Percentiles rank a stretch among this genome's conserved stretches.
Conservation (phyloP, 2,797 vertebrate species). For the Hephaestus fuliginosus region DNA sequence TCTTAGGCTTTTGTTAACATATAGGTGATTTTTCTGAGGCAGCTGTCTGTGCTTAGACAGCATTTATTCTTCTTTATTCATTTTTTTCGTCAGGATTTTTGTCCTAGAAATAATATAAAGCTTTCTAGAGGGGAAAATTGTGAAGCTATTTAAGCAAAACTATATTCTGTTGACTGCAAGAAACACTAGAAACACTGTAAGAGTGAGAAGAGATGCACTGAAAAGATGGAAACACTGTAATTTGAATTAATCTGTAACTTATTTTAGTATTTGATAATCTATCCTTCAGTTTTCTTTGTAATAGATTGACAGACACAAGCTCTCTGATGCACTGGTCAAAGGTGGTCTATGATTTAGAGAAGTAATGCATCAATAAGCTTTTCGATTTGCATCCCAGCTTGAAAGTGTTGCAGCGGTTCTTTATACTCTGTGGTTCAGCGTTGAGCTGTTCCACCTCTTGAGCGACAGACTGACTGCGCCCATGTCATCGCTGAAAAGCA, state of each 20-base stretch:
- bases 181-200: neutral
- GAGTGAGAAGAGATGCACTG: neutral
- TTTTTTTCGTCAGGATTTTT: neutral
- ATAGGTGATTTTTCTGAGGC: neutral
- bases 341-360: neutral
- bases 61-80: neutral
- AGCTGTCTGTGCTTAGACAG: neutral
- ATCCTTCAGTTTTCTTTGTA: neutral
- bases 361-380: neutral
- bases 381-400: slow-evolving; percentile 1
- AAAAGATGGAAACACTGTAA: neutral
- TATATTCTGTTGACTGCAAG: neutral
- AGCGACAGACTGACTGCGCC: neutral
- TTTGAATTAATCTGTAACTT: neutral
- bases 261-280: neutral
- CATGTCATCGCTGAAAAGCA: slow-evolving; percentile 16
- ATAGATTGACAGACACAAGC: no score
- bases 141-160: neutral
- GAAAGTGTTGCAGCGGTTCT: neutral
- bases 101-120: no score
- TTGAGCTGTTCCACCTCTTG: slow-evolving; percentile 3
- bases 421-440: neutral
- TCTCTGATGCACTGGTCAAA: neutral
- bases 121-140: no score
- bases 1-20: neutral